Evolutionary conservation across 2,888 invertebrate genomes (phyloP).

Genomic region (Acanthosoma haemorrhoidale): DNA sequence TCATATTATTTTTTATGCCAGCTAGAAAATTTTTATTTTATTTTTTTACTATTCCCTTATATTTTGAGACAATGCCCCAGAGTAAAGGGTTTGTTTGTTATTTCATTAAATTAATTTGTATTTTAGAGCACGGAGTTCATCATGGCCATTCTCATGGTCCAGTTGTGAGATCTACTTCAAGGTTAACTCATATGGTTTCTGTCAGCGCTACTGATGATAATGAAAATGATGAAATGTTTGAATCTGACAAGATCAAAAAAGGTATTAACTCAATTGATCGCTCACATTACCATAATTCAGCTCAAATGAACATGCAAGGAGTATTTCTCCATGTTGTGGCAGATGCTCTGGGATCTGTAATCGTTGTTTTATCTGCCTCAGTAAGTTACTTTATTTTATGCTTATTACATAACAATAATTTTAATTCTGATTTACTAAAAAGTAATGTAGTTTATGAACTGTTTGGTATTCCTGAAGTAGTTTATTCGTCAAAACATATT

Average conservation of each 20-base stretch:
- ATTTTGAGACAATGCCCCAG: too few species aligned
- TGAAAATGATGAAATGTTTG: slow-evolving; percentile 63
- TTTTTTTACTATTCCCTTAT: not conserved
- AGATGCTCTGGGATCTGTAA: slow-evolving; percentile 91
- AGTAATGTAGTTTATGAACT: too few species aligned
- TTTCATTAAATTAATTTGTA: too few species aligned
- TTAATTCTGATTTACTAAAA: too few species aligned
- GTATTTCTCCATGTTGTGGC: slow-evolving; percentile 97
- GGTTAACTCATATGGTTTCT: slow-evolving; percentile 54
- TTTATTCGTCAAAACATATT: too few species aligned
- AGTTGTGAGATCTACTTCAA: slow-evolving; percentile 55
- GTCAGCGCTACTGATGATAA: slow-evolving; percentile 58
- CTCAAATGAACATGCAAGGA: slow-evolving; percentile 98
- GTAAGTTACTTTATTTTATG: slow-evolving; percentile 45
- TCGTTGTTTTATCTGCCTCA: slow-evolving; percentile 80
- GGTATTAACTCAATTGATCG: slow-evolving; percentile 26
- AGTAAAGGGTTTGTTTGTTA: too few species aligned
- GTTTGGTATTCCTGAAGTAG: too few species aligned
- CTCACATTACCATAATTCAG: slow-evolving; percentile 56
- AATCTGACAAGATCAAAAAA: slow-evolving; percentile 43
- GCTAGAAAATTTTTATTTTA: not conserved
- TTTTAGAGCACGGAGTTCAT: slow-evolving; percentile 41
- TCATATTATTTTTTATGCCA: not conserved
- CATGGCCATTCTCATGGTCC: slow-evolving; percentile 63
- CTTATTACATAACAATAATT: too few species aligned